Conservation (phyloP, 2,113 vertebrate species). For the Hypocryptadius cinnamomeus region DNA sequence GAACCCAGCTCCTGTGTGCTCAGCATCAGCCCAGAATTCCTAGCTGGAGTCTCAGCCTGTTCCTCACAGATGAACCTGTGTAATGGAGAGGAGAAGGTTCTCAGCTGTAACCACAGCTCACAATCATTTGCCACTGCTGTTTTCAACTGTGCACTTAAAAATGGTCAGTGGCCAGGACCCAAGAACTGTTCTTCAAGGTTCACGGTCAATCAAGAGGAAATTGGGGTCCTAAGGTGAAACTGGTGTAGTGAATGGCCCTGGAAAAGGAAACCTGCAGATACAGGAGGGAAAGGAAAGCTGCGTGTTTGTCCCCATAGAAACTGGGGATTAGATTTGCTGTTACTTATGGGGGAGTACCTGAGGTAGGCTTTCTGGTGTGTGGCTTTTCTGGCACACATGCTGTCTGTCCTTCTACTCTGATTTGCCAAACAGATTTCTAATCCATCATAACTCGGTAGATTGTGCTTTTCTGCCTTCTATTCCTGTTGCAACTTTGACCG, state of each 20-base stretch:
- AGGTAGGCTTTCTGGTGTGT: neutral
- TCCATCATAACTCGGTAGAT: neutral
- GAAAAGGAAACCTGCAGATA: neutral
- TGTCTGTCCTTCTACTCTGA: neutral
- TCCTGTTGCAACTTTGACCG: neutral
- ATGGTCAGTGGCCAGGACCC: neutral
- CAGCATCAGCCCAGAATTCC: neutral
- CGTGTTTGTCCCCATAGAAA: accelerated
- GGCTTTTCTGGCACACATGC: neutral
- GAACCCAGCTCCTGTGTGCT: neutral
- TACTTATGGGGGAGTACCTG: neutral
- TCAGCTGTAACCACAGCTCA: neutral
- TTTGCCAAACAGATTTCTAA: neutral
- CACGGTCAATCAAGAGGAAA: neutral
- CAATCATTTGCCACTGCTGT: neutral
- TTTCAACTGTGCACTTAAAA: neutral
- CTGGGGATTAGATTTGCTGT: neutral
- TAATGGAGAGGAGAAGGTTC: neutral
- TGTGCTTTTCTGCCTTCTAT: neutral
- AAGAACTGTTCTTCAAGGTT: neutral
- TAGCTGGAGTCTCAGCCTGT: neutral
- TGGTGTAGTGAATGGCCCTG: neutral
- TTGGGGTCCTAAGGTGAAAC: too few species aligned
- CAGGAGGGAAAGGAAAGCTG: neutral
- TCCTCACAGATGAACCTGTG: accelerated